phyloP scores from a whole-genome alignment of 2,797 vertebrate species.

The Brachyrhaphis roseni region DNA sequence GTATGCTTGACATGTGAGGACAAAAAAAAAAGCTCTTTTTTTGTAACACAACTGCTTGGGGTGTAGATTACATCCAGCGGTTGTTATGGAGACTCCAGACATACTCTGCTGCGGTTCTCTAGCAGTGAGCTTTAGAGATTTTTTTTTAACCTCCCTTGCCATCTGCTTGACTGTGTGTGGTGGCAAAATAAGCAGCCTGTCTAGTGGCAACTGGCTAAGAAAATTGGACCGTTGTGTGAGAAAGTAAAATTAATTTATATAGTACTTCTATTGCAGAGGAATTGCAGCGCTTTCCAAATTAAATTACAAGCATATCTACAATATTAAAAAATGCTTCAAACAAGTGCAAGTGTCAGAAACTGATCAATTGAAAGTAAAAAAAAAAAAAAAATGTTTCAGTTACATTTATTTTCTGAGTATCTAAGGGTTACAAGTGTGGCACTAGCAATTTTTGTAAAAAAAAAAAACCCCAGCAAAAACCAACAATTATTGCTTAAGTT shows the following conservation, averaged over 20 bases:
- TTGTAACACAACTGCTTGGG: neutral
- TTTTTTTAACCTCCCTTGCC: neutral
- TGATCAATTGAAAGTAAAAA: neutral
- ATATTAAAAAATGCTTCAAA: neutral
- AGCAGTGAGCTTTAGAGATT: neutral
- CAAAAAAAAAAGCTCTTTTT: neutral
- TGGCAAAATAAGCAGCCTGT: slow-evolving; percentile 2
- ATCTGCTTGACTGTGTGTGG: slow-evolving; percentile 1
- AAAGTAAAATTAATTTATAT: neutral
- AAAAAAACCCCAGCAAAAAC: neutral
- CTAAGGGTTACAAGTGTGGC: neutral
- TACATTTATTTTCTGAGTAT: neutral
- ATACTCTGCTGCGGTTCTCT: neutral
- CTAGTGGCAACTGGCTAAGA: neutral
- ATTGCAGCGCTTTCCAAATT: neutral
- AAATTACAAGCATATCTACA: neutral
- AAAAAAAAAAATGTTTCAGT: neutral
- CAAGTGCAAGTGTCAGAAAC: neutral
- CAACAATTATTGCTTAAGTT: neutral
- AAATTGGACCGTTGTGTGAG: neutral
- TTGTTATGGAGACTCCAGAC: slow-evolving; percentile 8
- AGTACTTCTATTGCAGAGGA: neutral
- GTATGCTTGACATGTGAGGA: neutral
- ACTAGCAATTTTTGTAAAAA: neutral
- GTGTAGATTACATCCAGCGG: neutral